Evolutionary conservation across 2,888 invertebrate species (phyloP).

Genomic region (Sinopyrophorus schimmeli): DNA sequence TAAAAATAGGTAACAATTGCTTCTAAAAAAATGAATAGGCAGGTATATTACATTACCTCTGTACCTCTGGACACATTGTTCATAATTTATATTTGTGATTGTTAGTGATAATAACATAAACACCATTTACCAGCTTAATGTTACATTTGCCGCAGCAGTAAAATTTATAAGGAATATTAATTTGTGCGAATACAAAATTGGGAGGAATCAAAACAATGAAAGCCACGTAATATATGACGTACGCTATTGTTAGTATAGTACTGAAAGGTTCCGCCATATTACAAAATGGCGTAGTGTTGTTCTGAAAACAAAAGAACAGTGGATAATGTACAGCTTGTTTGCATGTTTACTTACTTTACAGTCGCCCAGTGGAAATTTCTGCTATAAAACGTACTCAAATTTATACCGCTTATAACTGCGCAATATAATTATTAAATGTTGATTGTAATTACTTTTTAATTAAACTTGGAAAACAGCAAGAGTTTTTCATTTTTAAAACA

Average conservation of each 20-base stretch:
- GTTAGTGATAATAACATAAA: too few relatives aligned
- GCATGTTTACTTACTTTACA: constrained; percentile 39
- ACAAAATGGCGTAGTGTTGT: constrained; percentile 45
- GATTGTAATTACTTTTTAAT: too few relatives aligned
- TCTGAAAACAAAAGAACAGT: constrained; percentile 43
- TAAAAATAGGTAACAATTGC: too few relatives aligned
- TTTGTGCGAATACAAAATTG: constrained; percentile 35
- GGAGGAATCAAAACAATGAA: constrained; percentile 36
- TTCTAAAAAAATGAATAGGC: too few relatives aligned
- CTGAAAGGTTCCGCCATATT: constrained; percentile 42
- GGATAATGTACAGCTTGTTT: constrained; percentile 43
- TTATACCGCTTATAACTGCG: background rate
- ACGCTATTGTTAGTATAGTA: constrained; percentile 34
- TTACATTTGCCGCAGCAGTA: too few relatives aligned
- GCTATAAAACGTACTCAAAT: constrained; percentile 2
- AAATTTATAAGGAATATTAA: constrained; percentile 34
- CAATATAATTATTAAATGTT: too few relatives aligned
- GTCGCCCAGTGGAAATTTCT: constrained; percentile 35
- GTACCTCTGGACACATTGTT: too few relatives aligned
- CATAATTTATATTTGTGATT: too few relatives aligned
- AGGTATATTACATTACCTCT: too few relatives aligned
- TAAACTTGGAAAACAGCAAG: too few relatives aligned
- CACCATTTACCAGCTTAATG: too few relatives aligned
- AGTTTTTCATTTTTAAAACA: too few relatives aligned
- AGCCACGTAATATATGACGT: constrained; percentile 34